Conservation (phyloP, 1,140 invertebrate species). For the Coboldia fuscipes region DNA sequence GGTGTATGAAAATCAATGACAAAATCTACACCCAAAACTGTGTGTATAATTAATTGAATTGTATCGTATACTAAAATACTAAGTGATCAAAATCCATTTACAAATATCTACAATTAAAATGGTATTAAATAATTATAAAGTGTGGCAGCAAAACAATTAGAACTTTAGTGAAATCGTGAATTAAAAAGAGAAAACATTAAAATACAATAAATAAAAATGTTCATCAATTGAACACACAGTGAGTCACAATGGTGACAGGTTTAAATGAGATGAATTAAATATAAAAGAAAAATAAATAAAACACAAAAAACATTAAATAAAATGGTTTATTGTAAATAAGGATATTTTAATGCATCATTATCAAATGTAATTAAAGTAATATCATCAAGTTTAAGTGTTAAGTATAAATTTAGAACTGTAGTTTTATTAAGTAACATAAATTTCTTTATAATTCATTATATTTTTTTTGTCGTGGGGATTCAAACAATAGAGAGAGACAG, state of each 20-base stretch:
- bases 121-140: slow-evolving; percentile 4
- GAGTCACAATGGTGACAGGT: no score
- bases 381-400: no score
- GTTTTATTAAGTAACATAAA: no score
- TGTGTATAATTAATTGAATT: slow-evolving; percentile 1
- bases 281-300: slow-evolving; percentile 13
- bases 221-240: no score
- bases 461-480: no score
- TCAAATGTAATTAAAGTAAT: no score
- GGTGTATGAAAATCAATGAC: slow-evolving; percentile 1
- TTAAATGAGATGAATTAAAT: no score
- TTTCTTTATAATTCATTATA: no score
- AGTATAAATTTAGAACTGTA: no score
- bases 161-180: slow-evolving; percentile 9
- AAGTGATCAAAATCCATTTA: not conserved
- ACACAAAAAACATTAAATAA: not conserved
- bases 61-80: not conserved
- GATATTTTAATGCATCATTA: no score
- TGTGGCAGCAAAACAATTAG: slow-evolving; percentile 3
- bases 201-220: slow-evolving; percentile 12
- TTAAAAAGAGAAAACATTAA: slow-evolving; percentile 7
- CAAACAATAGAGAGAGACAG: no score
- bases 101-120: slow-evolving; percentile 1
- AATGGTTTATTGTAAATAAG: no score
- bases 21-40: not conserved